Evolutionary conservation across 2,113 vertebrate species (phyloP).

Genomic region (Actenoides lindsayi): DNA sequence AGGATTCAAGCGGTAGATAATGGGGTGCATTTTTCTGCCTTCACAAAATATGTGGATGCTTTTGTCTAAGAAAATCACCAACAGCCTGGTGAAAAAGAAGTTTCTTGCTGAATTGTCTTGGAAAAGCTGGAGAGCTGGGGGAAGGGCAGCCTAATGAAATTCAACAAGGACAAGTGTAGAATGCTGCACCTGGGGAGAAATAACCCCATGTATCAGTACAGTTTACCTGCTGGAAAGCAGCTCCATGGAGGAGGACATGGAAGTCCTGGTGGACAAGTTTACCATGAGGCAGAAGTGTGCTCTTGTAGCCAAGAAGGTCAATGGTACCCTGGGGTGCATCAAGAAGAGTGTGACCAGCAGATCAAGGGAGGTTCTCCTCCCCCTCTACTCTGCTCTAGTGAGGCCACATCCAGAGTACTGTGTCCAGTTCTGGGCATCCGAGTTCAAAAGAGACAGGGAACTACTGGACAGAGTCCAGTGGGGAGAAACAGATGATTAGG

Average conservation of each 20-base stretch:
- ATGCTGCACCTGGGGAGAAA: too few species aligned
- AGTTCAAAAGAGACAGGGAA: background rate
- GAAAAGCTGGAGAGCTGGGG: background rate
- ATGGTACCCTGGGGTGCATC: too few species aligned
- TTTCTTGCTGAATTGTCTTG: background rate
- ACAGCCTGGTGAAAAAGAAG: background rate
- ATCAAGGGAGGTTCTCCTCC: too few species aligned
- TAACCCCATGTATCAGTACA: too few species aligned
- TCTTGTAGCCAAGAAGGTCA: background rate
- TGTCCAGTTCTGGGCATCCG: background rate
- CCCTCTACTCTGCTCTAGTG: background rate
- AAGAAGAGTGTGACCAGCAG: too few species aligned
- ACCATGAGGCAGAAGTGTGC: background rate
- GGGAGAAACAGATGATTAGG: background rate
- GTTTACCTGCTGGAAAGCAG: too few species aligned
- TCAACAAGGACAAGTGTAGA: too few species aligned
- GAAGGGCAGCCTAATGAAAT: background rate
- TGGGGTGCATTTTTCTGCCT: background rate
- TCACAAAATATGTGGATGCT: background rate
- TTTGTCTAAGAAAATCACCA: background rate
- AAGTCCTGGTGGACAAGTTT: too few species aligned
- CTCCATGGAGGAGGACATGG: too few species aligned
- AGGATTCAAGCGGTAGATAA: constrained; percentile 7
- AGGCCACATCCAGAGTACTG: background rate
- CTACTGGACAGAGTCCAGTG: background rate